Base-by-base conservation (phyloP, 2,888 invertebrate species). In the Heterodera filipjevi region DNA sequence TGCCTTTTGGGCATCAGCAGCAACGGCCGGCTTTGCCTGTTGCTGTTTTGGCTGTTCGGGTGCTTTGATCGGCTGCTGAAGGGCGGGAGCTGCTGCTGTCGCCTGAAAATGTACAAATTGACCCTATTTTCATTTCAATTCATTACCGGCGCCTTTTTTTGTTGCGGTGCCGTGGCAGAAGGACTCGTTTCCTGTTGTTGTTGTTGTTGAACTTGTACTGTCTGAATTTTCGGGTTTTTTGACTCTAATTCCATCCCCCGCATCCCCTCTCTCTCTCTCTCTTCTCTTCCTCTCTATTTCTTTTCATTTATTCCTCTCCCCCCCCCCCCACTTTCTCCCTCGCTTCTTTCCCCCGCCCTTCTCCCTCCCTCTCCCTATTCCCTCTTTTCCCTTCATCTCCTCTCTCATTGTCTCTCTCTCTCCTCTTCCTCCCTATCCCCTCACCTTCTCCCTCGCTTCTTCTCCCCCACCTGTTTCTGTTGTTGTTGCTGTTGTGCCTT, bases 401-500 rank as follows among this genome's bases (percentile, higher is more conserved):
- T n/a, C n/a, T n/a, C n/a, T n/a, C n/a, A n/a, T n/a, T n/a, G n/a
- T n/a, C n/a, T n/a, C 44, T 10, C 5, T 12, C 44, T 5, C 12
- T 44, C 44, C 8, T 44, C 44, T 12, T 12, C 44, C 12, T 44
- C 12, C 44, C 12, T n/a, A n/a, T 71, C n/a, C 46, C 46, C n/a
- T 12, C 30, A 30, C 2, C 0, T 71, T 71, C 27, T 33, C 27
- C n/a, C 39, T n/a, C 39, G 3, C 30, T 32, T 49, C 30, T 30
- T 16, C 22, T n/a, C 22, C 5, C 16, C 64, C 64, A 73, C 73
- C 27, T 73, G 49, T 73, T 73, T 22, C n/a, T 72, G 72, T 73
- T 80, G 80, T 32, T 76, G 49, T 64, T 80, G 77, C 59, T 80
- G 80, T 33, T 73, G 76, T 27, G 66, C 19, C 33, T 82, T 46